Conservation (phyloP, 2,888 invertebrate genomes). For the Melanchra persicariae region DNA sequence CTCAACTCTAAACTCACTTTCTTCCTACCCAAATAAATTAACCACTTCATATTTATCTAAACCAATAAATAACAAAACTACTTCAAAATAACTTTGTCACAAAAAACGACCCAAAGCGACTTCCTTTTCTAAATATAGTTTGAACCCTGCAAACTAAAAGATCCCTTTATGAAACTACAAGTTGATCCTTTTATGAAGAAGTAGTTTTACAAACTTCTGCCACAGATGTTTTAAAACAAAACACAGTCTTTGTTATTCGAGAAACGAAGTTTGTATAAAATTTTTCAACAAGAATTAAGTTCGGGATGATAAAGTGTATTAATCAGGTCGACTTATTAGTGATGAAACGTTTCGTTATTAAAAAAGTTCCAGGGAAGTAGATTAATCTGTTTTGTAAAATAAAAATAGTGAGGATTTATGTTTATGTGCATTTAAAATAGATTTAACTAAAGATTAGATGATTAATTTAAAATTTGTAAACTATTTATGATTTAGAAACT, state of each 20-base stretch:
- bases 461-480: too few relatives aligned
- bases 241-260: conserved; percentile 49
- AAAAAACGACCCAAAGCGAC: conserved; percentile 51
- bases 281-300: conserved; percentile 38
- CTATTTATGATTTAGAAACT: not conserved
- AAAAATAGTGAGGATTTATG: conserved; percentile 14
- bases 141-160: conserved; percentile 39
- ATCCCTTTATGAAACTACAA: conserved; percentile 41
- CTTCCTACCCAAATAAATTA: conserved; percentile 44
- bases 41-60: conserved; percentile 28
- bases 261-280: conserved; percentile 38
- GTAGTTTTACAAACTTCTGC: conserved; percentile 33
- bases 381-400: conserved; percentile 25
- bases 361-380: conserved; percentile 34
- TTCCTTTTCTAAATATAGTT: conserved; percentile 59
- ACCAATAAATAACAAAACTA: conserved; percentile 51
- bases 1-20: conserved; percentile 6
- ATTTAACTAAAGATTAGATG: too few relatives aligned
- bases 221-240: conserved; percentile 63
- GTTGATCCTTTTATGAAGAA: conserved; percentile 52
- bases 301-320: conserved; percentile 46
- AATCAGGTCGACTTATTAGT: conserved; percentile 46
- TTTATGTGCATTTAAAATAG: not conserved
- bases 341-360: conserved; percentile 38
- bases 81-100: conserved; percentile 47